Percentiles rank a stretch among this genome's conserved stretches.
These are phyloP conservation scores for Drosophila hamatofila DNA, from an alignment of 2,888 invertebrate genomes.

Conservation along the genomic window DNA sequence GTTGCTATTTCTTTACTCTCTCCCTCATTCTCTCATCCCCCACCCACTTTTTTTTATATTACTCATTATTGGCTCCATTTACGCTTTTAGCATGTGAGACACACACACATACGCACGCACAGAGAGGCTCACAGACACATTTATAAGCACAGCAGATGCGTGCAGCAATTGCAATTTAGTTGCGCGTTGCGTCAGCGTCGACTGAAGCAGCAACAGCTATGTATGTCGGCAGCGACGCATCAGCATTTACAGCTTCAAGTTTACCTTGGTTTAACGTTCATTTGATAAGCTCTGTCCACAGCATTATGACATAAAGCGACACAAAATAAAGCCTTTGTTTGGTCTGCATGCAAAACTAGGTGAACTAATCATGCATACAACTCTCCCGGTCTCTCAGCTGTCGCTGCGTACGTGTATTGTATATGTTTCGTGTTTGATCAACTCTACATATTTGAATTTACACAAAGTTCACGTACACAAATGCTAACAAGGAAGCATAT, in stretches of 20 bases:
- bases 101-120: slow-evolving; percentile 10
- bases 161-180: slow-evolving; percentile 60
- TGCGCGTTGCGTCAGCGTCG: slow-evolving; percentile 3
- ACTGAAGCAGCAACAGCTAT: slow-evolving; percentile 18
- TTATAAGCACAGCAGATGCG: slow-evolving; percentile 32
- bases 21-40: slow-evolving; percentile 8
- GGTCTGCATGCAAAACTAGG: slow-evolving; percentile 16
- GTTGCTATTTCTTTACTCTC: slow-evolving; percentile 4
- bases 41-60: slow-evolving; percentile 35
- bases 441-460: slow-evolving; percentile 15
- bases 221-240: slow-evolving; percentile 20
- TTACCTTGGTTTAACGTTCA: slow-evolving; percentile 65
- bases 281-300: slow-evolving; percentile 29
- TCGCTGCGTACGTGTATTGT: slow-evolving; percentile 34
- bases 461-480: slow-evolving; percentile 42
- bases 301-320: slow-evolving; percentile 40
- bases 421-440: slow-evolving; percentile 20
- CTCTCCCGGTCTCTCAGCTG: slow-evolving; percentile 1
- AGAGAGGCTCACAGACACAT: slow-evolving; percentile 4
- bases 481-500: slow-evolving; percentile 12
- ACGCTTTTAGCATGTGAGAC: slow-evolving; percentile 51
- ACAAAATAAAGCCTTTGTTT: slow-evolving; percentile 27
- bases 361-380: slow-evolving; percentile 23
- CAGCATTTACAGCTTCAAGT: slow-evolving; percentile 39
- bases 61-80: slow-evolving; percentile 67